phyloP scores from a whole-genome alignment of 2,797 vertebrate species.

The Furcifer pardalis region DNA sequence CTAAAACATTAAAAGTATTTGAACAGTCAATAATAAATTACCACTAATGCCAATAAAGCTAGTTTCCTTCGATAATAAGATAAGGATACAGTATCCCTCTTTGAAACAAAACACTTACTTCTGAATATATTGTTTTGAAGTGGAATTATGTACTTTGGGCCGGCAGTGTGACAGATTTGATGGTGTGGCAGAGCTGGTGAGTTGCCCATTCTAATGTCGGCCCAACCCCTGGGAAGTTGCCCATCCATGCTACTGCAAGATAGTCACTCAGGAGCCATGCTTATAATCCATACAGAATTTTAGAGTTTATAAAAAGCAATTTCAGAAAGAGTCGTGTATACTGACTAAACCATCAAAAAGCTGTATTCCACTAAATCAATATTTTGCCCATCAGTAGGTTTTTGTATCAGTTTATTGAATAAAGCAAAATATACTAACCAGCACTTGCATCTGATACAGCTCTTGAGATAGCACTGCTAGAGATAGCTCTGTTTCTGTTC shows the following conservation, averaged over 20 bases:
- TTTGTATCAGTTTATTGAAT: neutral
- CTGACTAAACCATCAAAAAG: neutral
- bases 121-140: neutral
- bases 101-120: neutral
- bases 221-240: neutral
- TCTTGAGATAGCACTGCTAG: conserved; percentile 98
- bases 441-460: conserved; percentile 98
- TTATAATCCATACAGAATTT: neutral
- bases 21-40: neutral
- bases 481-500: conserved; percentile 98
- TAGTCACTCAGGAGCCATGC: neutral
- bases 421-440: conserved; percentile 80
- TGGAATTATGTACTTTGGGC: neutral
- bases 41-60: neutral
- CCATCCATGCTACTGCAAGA: neutral
- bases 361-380: neutral
- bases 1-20: neutral
- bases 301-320: neutral
- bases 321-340: neutral
- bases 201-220: too few relatives aligned
- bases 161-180: neutral
- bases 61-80: neutral
- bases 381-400: neutral
- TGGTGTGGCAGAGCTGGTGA: neutral
- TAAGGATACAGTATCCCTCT: neutral